Conservation (phyloP, 2,797 vertebrate species). For the Steatocranus sp. region DNA sequence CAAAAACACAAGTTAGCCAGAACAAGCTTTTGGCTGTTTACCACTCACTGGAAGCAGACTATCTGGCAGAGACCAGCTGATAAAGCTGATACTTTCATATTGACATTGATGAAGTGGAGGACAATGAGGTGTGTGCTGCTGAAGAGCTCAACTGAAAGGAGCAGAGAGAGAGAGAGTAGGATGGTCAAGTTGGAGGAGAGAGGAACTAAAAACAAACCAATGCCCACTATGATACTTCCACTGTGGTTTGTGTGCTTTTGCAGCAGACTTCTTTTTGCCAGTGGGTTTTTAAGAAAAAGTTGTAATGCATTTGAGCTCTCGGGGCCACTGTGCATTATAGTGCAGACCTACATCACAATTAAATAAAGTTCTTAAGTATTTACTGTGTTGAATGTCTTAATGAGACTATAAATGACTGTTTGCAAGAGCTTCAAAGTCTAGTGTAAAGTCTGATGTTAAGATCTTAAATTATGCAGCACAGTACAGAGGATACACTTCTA, state of each 20-base stretch:
- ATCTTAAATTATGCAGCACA: not conserved
- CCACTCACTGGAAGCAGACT: not conserved
- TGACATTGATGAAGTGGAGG: not conserved
- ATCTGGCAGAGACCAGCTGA: not conserved
- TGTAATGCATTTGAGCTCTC: not conserved
- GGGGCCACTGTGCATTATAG: rapidly evolving
- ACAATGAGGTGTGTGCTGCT: not conserved
- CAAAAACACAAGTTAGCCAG: not conserved
- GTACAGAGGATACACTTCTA: not conserved
- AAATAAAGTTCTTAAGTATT: not conserved
- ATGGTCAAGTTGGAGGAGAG: not conserved
- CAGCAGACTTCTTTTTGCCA: not conserved
- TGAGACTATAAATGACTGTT: not conserved
- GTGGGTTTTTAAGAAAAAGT: not conserved
- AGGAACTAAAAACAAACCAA: not conserved
- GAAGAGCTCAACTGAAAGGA: not conserved
- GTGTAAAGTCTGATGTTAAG: not conserved
- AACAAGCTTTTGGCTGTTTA: not conserved
- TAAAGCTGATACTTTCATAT: not conserved
- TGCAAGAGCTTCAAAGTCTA: not conserved
- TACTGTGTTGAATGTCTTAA: not conserved
- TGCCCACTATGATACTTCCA: not conserved
- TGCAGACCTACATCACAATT: not conserved
- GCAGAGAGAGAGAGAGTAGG: not conserved
- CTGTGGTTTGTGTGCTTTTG: not conserved